Evolutionary conservation across 2,797 vertebrate species (phyloP).

Genomic region (Threskiornis aethiopicus): DNA sequence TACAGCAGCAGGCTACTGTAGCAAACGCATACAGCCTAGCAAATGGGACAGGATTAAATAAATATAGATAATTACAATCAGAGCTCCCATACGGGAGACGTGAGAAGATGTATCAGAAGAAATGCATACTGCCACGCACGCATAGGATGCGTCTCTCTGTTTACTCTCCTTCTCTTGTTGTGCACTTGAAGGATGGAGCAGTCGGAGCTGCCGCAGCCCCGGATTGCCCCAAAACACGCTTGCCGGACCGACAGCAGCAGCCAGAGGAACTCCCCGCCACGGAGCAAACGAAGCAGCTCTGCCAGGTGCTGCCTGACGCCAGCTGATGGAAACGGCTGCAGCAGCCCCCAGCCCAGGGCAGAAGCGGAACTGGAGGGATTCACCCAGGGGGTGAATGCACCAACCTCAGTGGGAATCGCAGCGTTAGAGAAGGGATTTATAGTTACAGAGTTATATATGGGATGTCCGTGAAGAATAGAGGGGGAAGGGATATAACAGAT

Average conservation of each 20-base stretch:
- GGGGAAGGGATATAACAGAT: background rate
- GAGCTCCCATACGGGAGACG: accelerated
- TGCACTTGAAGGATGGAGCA: background rate
- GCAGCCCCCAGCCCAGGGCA: background rate
- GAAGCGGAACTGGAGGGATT: background rate
- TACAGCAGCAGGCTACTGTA: background rate
- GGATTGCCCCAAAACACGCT: accelerated
- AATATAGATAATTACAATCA: background rate
- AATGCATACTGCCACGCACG: accelerated
- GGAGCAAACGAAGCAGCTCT: background rate
- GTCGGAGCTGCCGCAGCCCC: background rate
- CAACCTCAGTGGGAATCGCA: background rate
- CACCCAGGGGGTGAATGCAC: background rate
- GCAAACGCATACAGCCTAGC: background rate
- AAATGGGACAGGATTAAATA: background rate
- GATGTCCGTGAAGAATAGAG: background rate
- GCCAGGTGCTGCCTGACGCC: background rate
- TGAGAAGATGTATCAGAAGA: background rate
- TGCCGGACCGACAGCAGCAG: background rate
- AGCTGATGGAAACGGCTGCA: background rate
- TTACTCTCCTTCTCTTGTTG: background rate
- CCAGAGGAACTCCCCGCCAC: background rate
- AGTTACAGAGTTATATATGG: background rate
- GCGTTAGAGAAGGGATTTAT: background rate
- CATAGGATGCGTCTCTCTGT: background rate